These are phyloP conservation scores for Parnassius glacialis DNA, from an alignment of 2,888 invertebrate genomes.

Conservation along the genomic window DNA sequence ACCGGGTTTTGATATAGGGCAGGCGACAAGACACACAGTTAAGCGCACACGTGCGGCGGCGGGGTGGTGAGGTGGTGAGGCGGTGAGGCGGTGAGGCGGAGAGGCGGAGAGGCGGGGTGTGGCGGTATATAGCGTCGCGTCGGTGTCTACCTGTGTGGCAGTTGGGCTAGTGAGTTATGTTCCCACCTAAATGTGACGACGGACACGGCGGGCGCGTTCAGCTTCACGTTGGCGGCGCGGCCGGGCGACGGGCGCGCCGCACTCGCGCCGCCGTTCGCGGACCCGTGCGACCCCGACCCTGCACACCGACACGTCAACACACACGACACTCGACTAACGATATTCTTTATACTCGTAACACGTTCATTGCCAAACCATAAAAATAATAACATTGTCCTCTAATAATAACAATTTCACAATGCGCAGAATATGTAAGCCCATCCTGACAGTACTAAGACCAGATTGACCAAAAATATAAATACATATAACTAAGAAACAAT, in stretches of 20 bases:
- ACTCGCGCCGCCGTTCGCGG: slow-evolving; percentile 45
- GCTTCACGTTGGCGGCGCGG: slow-evolving; percentile 73
- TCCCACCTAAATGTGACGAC: slow-evolving; percentile 97
- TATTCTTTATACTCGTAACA: too few species aligned
- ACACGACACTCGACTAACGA: too few species aligned
- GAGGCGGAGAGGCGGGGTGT: slow-evolving; percentile 39
- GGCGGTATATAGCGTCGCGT: slow-evolving; percentile 62
- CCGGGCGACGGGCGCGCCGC: slow-evolving; percentile 57
- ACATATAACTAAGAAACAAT: too few species aligned
- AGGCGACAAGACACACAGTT: background rate
- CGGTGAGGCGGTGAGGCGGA: slow-evolving; percentile 31
- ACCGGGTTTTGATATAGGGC: too few species aligned
- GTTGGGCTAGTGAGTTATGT: slow-evolving; percentile 75
- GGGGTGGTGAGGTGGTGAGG: slow-evolving; percentile 37
- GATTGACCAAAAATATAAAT: too few species aligned
- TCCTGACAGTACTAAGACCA: too few species aligned
- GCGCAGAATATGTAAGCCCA: too few species aligned
- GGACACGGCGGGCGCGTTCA: slow-evolving; percentile 88
- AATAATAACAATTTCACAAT: too few species aligned
- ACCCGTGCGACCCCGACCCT: slow-evolving; percentile 33
- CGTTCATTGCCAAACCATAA: too few species aligned
- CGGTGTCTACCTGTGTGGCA: slow-evolving; percentile 84
- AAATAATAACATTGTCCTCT: too few species aligned
- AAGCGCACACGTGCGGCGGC: background rate
- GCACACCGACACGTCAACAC: too few species aligned